phyloP scores from a whole-genome alignment of 2,888 invertebrate species.

The Osmoderma eremita region DNA sequence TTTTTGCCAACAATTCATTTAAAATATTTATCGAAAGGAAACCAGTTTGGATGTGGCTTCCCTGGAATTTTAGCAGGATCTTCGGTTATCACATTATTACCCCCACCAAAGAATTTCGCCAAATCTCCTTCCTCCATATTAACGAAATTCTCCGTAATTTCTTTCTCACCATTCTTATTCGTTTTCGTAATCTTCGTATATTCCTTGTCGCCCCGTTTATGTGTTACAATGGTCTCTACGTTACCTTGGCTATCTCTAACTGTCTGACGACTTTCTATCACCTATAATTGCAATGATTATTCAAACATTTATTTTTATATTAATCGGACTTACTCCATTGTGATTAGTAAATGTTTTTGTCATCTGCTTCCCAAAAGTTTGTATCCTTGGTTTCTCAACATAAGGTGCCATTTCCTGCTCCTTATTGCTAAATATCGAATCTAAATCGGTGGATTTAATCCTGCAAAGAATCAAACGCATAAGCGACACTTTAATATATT shows the following conservation, averaged over 20 bases:
- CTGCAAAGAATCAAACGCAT: constrained; percentile 42
- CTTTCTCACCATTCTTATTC: constrained; percentile 57
- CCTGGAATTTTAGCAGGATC: constrained; percentile 24
- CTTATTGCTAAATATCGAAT: constrained; percentile 49
- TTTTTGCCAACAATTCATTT: constrained; percentile 46
- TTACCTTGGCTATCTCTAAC: constrained; percentile 70
- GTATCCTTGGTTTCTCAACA: constrained; percentile 56
- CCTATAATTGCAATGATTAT: constrained; percentile 53
- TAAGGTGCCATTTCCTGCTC: constrained; percentile 46
- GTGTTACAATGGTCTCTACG: constrained; percentile 68
- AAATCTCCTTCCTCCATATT: constrained; percentile 58
- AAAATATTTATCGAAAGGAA: constrained; percentile 54
- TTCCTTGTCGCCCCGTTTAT: constrained; percentile 58
- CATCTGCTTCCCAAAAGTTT: constrained; percentile 66
- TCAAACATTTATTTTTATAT: not conserved
- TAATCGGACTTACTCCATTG: constrained; percentile 65
- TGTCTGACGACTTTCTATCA: constrained; percentile 67
- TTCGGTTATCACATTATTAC: constrained; percentile 9
- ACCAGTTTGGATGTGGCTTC: constrained; percentile 45
- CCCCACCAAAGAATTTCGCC: constrained; percentile 43
- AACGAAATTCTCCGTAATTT: constrained; percentile 56
- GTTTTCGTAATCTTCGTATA: constrained; percentile 65
- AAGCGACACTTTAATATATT: not conserved
- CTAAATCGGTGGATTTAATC: constrained; percentile 52
- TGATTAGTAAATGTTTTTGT: constrained; percentile 67